phyloP scores from a whole-genome alignment of 2,888 invertebrate genomes.

The Oligia latruncula region DNA sequence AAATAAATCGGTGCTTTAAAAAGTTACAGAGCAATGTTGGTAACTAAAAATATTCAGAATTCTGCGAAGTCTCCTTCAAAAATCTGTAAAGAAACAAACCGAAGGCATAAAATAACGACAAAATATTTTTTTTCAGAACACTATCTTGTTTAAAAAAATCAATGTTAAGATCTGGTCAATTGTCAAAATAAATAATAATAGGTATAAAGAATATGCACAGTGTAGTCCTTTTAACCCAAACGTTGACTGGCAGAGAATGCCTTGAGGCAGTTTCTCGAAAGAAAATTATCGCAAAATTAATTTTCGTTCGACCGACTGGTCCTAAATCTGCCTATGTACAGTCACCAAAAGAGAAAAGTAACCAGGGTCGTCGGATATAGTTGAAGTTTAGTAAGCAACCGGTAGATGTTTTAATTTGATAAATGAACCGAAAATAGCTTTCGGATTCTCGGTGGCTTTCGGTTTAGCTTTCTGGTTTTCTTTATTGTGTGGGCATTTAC shows the following conservation, averaged over 20 bases:
- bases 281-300: neutral
- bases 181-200: conserved; percentile 35
- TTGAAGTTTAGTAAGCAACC: too few relatives aligned
- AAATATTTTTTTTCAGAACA: neutral
- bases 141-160: neutral
- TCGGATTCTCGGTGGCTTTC: too few relatives aligned
- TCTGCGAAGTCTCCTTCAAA: conserved; percentile 76
- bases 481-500: too few relatives aligned
- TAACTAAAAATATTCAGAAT: conserved; percentile 75
- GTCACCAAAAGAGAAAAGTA: too few relatives aligned
- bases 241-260: neutral
- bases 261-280: neutral
- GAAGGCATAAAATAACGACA: conserved; percentile 53
- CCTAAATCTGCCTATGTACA: neutral
- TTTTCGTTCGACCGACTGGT: neutral
- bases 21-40: conserved; percentile 69
- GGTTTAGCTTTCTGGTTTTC: too few relatives aligned
- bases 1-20: conserved; percentile 66
- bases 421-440: too few relatives aligned
- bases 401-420: too few relatives aligned
- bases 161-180: conserved; percentile 45
- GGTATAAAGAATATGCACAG: neutral
- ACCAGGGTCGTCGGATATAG: too few relatives aligned
- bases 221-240: neutral
- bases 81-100: conserved; percentile 82